Evolutionary conservation across 1,140 invertebrate species (phyloP), one percentile per base, ranked within the genome.

Genomic region (Cryptotermes secundus): DNA sequence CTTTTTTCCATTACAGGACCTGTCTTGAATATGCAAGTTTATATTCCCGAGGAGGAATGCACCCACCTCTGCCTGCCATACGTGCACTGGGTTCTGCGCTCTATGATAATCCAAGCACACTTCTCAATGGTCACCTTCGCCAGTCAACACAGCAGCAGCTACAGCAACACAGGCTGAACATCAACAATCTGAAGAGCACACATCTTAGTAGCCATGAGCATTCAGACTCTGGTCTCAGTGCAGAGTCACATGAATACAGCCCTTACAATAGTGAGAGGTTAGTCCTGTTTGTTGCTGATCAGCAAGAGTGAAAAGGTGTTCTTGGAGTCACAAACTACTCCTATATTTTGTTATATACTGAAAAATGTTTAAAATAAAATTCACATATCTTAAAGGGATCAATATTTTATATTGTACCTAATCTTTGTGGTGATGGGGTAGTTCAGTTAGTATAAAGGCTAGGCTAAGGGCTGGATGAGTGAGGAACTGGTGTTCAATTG

Each of bases 141-240:
- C 81, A 65, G 26, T 53, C 79, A 34, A 31, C 7, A 19, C 38
- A 82, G 83, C 84, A 59, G 34, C 86, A 83, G 24, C 85, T 83
- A 85, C 87, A 83, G 86, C 86, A 24, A 19, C 79, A 53, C 79
- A 45, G 59, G 38, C 59, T 59, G 26, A 38, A 42, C 22, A 38
- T 38, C 22, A 79, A 65, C 53, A 49, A 80, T 45, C 80, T 53
- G 24, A 80, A 72, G 49, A 42, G 34, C 81, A 19, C 34, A 31
- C 26, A 85, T 34, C 34, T 81, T 35, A 35, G 80, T 34, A 80
- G 38, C 34, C 87, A 87, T 81, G 87, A 88, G 80, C 87, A 88
- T 59, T 86, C 86, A 38, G 87, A 88, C 80, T 88, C 87, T n/a
- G 87, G 87, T 19, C 83, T 88, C n/a, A 87, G 87, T 42, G 86